Evolutionary conservation across 2,113 vertebrate genomes (phyloP).

Genomic region (Silurus asotus): DNA sequence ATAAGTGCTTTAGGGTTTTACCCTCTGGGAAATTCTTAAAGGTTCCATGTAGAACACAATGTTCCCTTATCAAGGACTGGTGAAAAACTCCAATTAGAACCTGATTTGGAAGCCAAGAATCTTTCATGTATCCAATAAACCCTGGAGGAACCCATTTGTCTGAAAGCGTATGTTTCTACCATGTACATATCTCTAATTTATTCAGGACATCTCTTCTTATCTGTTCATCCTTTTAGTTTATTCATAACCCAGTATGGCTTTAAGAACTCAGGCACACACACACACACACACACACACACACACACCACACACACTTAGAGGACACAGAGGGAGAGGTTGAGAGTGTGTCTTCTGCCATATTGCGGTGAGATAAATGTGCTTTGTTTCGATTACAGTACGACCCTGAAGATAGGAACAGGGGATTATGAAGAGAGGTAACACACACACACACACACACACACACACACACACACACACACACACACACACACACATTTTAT

Average conservation of each 20-base stretch:
- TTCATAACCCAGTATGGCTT: neutral
- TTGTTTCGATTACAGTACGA: slow-evolving; percentile 21
- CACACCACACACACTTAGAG: neutral
- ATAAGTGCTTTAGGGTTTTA: neutral
- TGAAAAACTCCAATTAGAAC: neutral
- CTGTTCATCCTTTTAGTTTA: neutral
- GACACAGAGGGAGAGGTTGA: neutral
- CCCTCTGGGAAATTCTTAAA: too few relatives aligned
- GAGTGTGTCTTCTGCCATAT: slow-evolving; percentile 7
- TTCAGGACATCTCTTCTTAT: neutral
- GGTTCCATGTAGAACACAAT: too few relatives aligned
- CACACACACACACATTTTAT: neutral
- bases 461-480: neutral
- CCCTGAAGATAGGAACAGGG: slow-evolving; percentile 22
- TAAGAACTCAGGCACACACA: neutral
- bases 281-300: slow-evolving; percentile 14
- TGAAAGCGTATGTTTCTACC: neutral
- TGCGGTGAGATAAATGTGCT: slow-evolving; percentile 24
- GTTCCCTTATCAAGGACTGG: neutral
- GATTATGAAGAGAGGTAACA: slow-evolving; percentile 4
- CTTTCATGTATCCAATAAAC: neutral
- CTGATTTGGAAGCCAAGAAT: neutral
- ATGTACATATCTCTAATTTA: neutral
- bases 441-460: slow-evolving; percentile 16
- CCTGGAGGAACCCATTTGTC: neutral